Conservation (phyloP, 2,113 vertebrate genomes). For the Clupea harengus region DNA sequence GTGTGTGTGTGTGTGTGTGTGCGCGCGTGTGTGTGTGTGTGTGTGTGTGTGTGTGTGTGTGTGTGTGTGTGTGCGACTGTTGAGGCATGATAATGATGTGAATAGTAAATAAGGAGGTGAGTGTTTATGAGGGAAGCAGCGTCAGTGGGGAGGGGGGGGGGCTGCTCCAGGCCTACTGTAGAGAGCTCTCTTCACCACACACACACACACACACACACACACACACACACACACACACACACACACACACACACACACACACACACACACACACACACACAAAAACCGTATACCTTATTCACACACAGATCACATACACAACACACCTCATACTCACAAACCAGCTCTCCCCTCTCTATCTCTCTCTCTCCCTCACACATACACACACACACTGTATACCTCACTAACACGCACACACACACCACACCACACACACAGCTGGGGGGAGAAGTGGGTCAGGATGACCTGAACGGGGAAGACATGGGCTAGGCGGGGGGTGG, state of each 20-base stretch:
- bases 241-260: no score
- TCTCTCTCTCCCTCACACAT: background rate
- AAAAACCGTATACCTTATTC: no score
- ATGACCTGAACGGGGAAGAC: constrained; percentile 63
- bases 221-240: no score
- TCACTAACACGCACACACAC: background rate
- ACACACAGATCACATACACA: background rate
- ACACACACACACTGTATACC: background rate
- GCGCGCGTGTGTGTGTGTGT: background rate
- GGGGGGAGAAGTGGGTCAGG: constrained; percentile 66
- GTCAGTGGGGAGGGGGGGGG: constrained; percentile 18
- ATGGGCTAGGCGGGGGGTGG: constrained; percentile 44
- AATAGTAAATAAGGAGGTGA: constrained; percentile 12
- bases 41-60: constrained; percentile 3
- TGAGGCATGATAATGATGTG: background rate
- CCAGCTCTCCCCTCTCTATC: no score
- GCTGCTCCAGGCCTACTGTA: no score
- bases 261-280: no score
- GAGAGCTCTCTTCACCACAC: background rate
- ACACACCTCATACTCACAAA: no score
- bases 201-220: background rate
- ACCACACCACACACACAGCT: background rate
- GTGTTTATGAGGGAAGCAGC: background rate
- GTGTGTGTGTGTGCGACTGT: background rate
- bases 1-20: constrained; percentile 9